Percentiles rank a stretch among this genome's conserved stretches.
Evolutionary conservation across 2,113 vertebrate genomes (phyloP).

Genomic region (Sisor rabdophorus): DNA sequence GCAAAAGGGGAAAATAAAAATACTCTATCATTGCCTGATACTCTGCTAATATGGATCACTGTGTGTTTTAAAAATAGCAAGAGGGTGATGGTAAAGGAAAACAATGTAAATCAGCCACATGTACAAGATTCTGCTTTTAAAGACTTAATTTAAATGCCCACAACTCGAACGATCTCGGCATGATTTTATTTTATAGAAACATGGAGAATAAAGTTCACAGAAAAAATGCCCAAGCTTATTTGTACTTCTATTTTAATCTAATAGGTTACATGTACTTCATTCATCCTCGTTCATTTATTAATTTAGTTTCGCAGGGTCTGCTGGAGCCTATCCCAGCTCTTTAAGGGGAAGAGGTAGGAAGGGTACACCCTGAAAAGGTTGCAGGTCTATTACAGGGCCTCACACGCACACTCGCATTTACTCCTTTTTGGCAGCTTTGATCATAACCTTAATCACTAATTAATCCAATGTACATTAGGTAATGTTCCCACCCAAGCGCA

Average conservation of each 20-base stretch:
- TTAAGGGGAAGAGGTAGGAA: no score
- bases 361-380: no score
- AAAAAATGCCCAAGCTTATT: neutral
- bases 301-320: no score
- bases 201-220: neutral
- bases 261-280: neutral
- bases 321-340: no score
- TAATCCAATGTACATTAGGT: no score
- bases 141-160: no score
- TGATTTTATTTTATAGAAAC: neutral
- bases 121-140: neutral
- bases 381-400: no score
- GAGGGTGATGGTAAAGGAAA: constrained; percentile 17
- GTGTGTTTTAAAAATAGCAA: constrained; percentile 16
- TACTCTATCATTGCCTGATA: neutral
- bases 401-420: no score
- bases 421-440: no score
- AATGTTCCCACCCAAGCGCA: no score
- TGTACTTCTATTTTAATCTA: neutral
- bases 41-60: constrained; percentile 24
- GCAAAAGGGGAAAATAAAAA: neutral
- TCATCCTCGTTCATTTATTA: no score
- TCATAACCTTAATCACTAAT: no score
- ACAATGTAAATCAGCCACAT: neutral
- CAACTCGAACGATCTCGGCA: neutral